These are phyloP conservation scores for Poeciliopsis infans DNA, from an alignment of 2,797 vertebrate genomes.

Conservation along the genomic window DNA sequence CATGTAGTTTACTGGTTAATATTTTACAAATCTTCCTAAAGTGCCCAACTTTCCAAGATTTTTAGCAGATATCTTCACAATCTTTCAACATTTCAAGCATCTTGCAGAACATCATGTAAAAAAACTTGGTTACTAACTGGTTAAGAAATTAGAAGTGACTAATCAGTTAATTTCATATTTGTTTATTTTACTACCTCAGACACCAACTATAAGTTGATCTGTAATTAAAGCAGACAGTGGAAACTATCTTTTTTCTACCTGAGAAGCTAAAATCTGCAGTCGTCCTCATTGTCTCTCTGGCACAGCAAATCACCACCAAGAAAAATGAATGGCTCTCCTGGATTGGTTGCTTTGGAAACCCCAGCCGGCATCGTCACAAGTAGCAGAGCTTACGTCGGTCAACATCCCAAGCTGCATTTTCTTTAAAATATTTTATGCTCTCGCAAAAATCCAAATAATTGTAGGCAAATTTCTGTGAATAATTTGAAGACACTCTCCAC, in stretches of 20 bases:
- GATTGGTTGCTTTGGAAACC: not conserved
- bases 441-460: not conserved
- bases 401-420: not conserved
- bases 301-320: not conserved
- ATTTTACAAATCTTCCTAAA: not conserved
- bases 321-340: not conserved
- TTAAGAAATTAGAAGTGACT: not conserved
- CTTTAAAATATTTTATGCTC: not conserved
- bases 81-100: not conserved
- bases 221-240: not conserved
- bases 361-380: not conserved
- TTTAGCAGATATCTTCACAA: not conserved
- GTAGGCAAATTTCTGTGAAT: not conserved
- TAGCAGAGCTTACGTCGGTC: not conserved
- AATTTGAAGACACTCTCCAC: not conserved
- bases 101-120: not conserved
- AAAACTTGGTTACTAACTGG: not conserved
- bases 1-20: not conserved
- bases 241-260: not conserved
- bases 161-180: not conserved
- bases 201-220: not conserved
- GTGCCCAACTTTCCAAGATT: not conserved
- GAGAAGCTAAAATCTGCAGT: not conserved
- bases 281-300: not conserved
- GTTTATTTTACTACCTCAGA: not conserved